Evolutionary conservation across 2,113 vertebrate species (phyloP), one percentile per base, ranked within the genome.

Genomic region (Spea bombifrons): DNA sequence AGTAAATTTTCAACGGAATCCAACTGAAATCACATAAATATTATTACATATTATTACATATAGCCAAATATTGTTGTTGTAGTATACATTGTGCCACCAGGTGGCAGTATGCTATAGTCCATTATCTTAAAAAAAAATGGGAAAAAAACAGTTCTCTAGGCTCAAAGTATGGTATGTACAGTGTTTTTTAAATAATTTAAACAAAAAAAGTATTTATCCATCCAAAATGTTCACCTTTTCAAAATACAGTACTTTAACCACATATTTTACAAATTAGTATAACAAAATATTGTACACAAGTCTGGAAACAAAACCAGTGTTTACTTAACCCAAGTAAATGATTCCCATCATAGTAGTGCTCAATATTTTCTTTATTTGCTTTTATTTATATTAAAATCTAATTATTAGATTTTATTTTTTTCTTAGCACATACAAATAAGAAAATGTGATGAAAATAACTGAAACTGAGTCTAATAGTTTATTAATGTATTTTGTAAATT

Each of bases 21-120:
- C 30, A 30, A 30, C 30, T 30, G 30, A 30, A 2, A 30, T 30
- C 2, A 30, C 30, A 30, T 30, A 30, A 30, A 30, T 30, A 30
- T 30, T 30, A 30, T 30, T 30, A 30, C 30, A 30, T 30, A 30
- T 30, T 30, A 30, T 30, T 30, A 30, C 30, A 30, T 30, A 30
- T 30, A 30, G 30, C 1, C 30, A 30, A 30, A 1, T 30, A 30
- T 30, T 30, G 1, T 30, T 59, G 8, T 13, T 59, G 55, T 13
- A 59, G 8, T 13, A 59, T 55, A 50, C 75, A 3, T 6, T 7
- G 61, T 69, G 76, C 88, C 91, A 84, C 84, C 84, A 93, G 92
- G 86, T 92, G 92, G 92, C 91, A 84, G 80, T 87, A 87, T 86
- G 81, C 81, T 76, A 87, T 86, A 90, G 70, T 64, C 59, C 67